phyloP scores from a whole-genome alignment of 1,140 invertebrate species.

The Musca domestica region DNA sequence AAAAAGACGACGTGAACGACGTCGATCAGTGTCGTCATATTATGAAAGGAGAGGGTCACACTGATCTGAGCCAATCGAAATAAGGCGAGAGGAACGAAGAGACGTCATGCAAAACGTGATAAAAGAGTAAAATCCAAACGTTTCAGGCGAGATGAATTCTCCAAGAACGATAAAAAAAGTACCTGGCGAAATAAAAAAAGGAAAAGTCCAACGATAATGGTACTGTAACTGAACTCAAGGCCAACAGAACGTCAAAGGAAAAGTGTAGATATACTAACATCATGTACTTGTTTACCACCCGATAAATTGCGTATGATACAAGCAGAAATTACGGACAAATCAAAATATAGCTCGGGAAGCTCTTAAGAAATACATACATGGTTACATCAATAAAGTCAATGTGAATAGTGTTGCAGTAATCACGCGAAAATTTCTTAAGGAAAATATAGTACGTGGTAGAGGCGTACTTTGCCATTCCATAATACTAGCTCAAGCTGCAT shows the following conservation, averaged over 20 bases:
- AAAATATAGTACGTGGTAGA: conserved; percentile 94
- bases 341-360: too few species aligned
- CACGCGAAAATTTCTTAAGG: conserved; percentile 85
- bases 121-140: conserved; percentile 36
- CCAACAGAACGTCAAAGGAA: conserved; percentile 46
- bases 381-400: too few species aligned
- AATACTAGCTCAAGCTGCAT: conserved; percentile 95
- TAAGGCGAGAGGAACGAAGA: conserved; percentile 42
- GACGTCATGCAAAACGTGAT: conserved; percentile 40
- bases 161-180: conserved; percentile 9
- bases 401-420: conserved; percentile 91
- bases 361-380: too few species aligned
- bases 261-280: too few species aligned
- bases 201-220: conserved; percentile 41
- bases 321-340: too few species aligned
- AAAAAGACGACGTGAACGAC: conserved; percentile 26
- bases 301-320: too few species aligned
- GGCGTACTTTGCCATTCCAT: conserved; percentile 88
- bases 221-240: conserved; percentile 41
- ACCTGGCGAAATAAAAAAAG: conserved; percentile 20
- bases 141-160: conserved; percentile 25
- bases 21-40: conserved; percentile 27
- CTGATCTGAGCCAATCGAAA: conserved; percentile 39
- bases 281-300: too few species aligned
- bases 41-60: conserved; percentile 34